Percentiles rank a stretch among this genome's conserved stretches.
Conservation (phyloP, 2,113 vertebrate species). For the Platichthys flesus region DNA sequence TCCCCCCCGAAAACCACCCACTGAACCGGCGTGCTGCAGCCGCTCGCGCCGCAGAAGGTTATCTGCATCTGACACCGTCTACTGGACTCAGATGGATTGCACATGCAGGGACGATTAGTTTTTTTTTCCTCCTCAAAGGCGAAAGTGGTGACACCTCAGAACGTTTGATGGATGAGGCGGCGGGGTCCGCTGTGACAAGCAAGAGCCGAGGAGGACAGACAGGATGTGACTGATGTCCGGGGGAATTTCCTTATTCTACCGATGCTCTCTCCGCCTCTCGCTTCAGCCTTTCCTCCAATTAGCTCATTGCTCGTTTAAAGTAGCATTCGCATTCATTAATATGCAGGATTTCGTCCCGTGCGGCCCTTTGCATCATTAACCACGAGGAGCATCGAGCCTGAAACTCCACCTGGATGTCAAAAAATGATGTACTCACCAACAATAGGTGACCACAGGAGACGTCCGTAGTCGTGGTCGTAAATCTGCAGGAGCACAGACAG, state of each 20-base stretch:
- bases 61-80: constrained; percentile 61
- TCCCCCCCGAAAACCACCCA: constrained; percentile 42
- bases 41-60: constrained; percentile 46
- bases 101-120: constrained; percentile 55
- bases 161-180: constrained; percentile 76
- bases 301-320: constrained; percentile 4
- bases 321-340: constrained; percentile 19
- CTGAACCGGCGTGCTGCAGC: constrained; percentile 48
- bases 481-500: constrained; percentile 41
- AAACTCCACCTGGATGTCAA: constrained; percentile 35
- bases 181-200: constrained; percentile 60
- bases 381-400: not conserved
- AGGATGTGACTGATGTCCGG: constrained; percentile 69
- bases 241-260: constrained; percentile 52
- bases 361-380: constrained; percentile 10
- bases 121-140: constrained; percentile 51
- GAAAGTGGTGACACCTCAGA: constrained; percentile 61
- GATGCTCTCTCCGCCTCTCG: not conserved
- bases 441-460: constrained; percentile 40
- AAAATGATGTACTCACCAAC: constrained; percentile 30
- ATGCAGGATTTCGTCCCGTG: not conserved
- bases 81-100: constrained; percentile 69
- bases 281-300: not conserved
- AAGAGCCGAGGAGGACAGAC: constrained; percentile 63
- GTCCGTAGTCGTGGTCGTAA: constrained; percentile 21